Percentiles rank a stretch among this genome's conserved stretches.
These are phyloP conservation scores for Villa cingulata DNA, from an alignment of 2,888 invertebrate species.

Conservation along the genomic window DNA sequence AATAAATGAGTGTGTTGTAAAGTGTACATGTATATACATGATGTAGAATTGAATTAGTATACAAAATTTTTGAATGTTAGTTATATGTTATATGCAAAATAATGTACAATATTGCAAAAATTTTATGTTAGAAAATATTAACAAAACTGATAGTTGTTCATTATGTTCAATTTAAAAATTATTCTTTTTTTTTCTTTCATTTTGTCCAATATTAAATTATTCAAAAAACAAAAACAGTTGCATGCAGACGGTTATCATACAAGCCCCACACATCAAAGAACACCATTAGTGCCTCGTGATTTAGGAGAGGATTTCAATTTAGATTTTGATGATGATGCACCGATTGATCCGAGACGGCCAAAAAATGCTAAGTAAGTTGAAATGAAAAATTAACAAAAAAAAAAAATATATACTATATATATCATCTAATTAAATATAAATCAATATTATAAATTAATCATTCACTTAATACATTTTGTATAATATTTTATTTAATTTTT, in stretches of 20 bases:
- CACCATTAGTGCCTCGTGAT: slow-evolving; percentile 63
- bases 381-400: not conserved
- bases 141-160: too few relatives aligned
- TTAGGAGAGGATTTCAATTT: slow-evolving; percentile 54
- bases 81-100: too few relatives aligned
- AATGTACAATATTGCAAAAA: too few relatives aligned
- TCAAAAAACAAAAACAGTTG: slow-evolving; percentile 40
- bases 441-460: not conserved
- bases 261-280: slow-evolving; percentile 60
- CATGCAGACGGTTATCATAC: slow-evolving; percentile 83
- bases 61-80: too few relatives aligned
- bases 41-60: too few relatives aligned
- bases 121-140: too few relatives aligned
- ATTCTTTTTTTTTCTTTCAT: not conserved
- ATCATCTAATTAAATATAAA: too few relatives aligned
- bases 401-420: too few relatives aligned
- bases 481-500: slow-evolving; percentile 12
- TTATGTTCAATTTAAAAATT: too few relatives aligned
- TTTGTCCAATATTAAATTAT: not conserved
- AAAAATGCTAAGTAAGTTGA: slow-evolving; percentile 83
- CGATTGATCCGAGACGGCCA: slow-evolving; percentile 42
- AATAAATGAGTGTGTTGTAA: too few relatives aligned
- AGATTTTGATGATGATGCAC: slow-evolving; percentile 36
- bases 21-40: too few relatives aligned
- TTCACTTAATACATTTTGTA: not conserved